Base-by-base conservation (phyloP, 2,113 vertebrate species). In the Colius striatus region DNA sequence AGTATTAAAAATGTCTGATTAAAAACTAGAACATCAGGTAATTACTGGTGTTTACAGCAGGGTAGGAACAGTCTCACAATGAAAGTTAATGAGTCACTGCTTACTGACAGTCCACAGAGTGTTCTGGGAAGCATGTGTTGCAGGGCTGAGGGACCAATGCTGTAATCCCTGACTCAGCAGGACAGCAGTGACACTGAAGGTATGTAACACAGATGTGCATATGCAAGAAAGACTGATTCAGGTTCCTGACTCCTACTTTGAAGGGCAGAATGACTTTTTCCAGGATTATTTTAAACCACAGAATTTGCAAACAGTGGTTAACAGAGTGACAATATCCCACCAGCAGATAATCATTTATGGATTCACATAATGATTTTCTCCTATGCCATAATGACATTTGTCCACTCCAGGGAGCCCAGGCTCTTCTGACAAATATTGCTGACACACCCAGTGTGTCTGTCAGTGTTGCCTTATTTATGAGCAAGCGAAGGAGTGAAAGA, bases 311-410 rank as follows among this genome's bases (percentile, higher is more conserved):
- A 62, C 76, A 67, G 81, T 65, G 85, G 77, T 87, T 85, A 95
- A 62, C 17, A 57, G 51, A 75, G 60, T 91, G 97, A 96, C 85
- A 96, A 94, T 94, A 94, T 94, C 81, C 75, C 83, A 53, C 84
- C 93, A 76, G 67, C 74, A 84, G 92, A 90, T 96, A 97, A 98
- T 98, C 95, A 98, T 98, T 98, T 98, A 98, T 98, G 97, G 98
- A 98, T 98, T 98, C 97, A 97, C 97, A 97, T 98, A 98, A 98
- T 98, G 98, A 97, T 98, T 98, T 98, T 97, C 95, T 97, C 92
- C 90, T 96, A 90, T 97, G 97, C 95, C 94, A 95, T 98, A 98
- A 98, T 97, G 98, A 98, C 97, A 97, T 96, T 94, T 92, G 84
- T 83, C 38, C 75, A 95, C 98, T 96, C 89, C 45, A 83, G 98